A percentile compares a stretch with the other conserved stretches of the same genome.
Evolutionary conservation across 1,140 invertebrate species (phyloP).

Genomic region (Eurosta solidaginis): DNA sequence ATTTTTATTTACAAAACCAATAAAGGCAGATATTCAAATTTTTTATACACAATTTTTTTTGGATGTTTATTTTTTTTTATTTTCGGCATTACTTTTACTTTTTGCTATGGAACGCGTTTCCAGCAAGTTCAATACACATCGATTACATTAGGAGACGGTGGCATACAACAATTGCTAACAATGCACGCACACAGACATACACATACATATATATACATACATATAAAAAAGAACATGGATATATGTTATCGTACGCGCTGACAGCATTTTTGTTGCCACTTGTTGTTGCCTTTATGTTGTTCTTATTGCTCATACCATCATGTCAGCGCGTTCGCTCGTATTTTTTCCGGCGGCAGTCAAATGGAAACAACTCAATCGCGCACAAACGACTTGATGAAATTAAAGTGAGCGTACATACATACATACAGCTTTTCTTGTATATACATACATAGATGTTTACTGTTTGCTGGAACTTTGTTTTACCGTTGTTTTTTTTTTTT

Average conservation of each 20-base stretch:
- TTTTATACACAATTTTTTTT: neutral
- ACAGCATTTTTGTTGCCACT: neutral
- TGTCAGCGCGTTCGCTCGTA: neutral
- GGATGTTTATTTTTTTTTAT: neutral
- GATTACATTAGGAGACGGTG: no score
- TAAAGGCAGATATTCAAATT: neutral
- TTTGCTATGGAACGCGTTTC: neutral
- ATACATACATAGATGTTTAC: constrained; percentile 23
- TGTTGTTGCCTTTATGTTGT: neutral
- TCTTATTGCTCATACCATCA: neutral
- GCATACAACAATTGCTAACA: neutral
- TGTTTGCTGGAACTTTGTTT: neutral
- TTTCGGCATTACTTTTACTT: neutral
- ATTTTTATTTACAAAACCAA: constrained; percentile 27
- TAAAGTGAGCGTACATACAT: no score
- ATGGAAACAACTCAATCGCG: constrained; percentile 26
- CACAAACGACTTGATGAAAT: constrained; percentile 26
- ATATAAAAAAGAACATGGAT: neutral
- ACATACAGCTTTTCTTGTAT: constrained; percentile 15
- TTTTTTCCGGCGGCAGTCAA: constrained; percentile 13
- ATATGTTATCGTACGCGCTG: neutral
- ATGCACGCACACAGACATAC: neutral
- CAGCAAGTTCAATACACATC: neutral
- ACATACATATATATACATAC: neutral
- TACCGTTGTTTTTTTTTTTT: neutral